A percentile compares a stretch with the other conserved stretches of the same genome.
These are phyloP conservation scores for Pediacus dermestoides DNA, from an alignment of 2,888 invertebrate species.

Conservation along the genomic window DNA sequence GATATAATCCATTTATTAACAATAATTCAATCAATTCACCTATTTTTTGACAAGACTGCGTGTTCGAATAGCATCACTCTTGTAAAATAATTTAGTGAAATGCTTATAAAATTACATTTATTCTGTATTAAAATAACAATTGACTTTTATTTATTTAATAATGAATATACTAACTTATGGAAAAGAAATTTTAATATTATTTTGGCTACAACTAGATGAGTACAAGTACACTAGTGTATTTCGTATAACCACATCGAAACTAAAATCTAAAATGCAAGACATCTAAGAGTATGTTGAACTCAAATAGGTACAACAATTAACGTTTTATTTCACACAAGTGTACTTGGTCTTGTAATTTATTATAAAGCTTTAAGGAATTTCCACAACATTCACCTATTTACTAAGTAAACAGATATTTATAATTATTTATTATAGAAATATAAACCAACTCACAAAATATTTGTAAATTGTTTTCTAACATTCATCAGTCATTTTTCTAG, in stretches of 20 bases:
- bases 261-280: no score
- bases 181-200: no score
- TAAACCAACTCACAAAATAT: conserved; percentile 41
- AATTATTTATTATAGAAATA: conserved; percentile 30
- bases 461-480: conserved; percentile 39
- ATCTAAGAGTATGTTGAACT: no score
- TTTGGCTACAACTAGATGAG: no score
- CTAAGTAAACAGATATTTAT: conserved; percentile 32
- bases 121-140: conserved; percentile 40
- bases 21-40: conserved; percentile 24
- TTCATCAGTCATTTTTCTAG: conserved; percentile 38
- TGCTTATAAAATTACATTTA: conserved; percentile 15
- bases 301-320: no score
- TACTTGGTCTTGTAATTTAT: no score
- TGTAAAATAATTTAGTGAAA: conserved; percentile 6
- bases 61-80: conserved; percentile 3
- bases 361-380: conserved; percentile 32
- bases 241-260: no score
- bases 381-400: conserved; percentile 34
- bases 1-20: conserved; percentile 32
- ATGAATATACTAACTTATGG: no score
- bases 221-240: no score
- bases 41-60: conserved; percentile 20
- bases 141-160: conserved; percentile 38
- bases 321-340: no score